Conservation (phyloP, 2,888 invertebrate species). For the Actias luna region DNA sequence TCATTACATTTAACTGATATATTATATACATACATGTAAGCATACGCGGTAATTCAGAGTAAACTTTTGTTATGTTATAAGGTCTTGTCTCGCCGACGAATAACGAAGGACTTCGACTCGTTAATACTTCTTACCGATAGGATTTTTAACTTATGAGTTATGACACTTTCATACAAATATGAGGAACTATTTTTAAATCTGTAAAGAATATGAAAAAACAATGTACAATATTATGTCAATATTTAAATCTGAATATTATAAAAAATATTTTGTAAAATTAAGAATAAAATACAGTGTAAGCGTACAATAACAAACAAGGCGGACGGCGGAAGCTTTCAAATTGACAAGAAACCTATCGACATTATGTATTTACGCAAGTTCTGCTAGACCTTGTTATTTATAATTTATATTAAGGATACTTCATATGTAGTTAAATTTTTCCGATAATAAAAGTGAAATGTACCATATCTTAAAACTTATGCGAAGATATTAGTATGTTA, state of each 20-base stretch:
- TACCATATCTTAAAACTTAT: no score
- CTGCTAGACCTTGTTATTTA: background rate
- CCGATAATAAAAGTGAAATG: no score
- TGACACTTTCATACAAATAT: background rate
- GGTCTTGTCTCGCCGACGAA: background rate
- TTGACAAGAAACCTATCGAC: background rate
- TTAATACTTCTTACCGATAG: background rate
- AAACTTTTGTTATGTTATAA: background rate
- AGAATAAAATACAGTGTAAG: background rate
- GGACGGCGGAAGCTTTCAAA: background rate
- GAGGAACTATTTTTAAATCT: background rate
- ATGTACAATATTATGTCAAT: background rate
- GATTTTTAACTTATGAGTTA: background rate
- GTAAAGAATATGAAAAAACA: background rate
- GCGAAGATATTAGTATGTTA: no score
- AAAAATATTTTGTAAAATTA: no score
- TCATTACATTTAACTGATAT: background rate
- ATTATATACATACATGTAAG: background rate
- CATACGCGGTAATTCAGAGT: background rate
- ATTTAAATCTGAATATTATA: background rate
- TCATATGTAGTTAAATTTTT: no score
- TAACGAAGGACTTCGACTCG: background rate
- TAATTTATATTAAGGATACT: background rate
- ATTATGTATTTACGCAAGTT: no score
- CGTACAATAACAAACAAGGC: background rate